Percentiles rank a stretch among this genome's conserved stretches.
phyloP scores from a whole-genome alignment of 1,140 invertebrate genomes.

The Drosophila arawakana region DNA sequence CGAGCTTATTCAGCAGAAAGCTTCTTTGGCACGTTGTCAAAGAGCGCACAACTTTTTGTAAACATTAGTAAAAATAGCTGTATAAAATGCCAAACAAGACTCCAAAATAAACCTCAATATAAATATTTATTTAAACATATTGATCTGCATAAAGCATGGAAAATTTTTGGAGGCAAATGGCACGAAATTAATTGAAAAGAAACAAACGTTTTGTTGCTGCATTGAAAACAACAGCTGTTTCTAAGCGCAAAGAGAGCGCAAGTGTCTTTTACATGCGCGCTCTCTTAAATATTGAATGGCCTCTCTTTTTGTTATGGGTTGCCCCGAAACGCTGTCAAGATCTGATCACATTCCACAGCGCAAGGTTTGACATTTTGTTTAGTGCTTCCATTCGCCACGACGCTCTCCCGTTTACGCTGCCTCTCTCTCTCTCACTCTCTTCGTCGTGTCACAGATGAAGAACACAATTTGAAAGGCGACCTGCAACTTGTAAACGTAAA shows the following conservation, averaged over 20 bases:
- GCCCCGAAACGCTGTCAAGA: conserved; percentile 17
- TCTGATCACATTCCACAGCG: conserved; percentile 39
- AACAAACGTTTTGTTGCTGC: conserved; percentile 7
- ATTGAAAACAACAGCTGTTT: conserved; percentile 46
- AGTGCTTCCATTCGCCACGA: background rate
- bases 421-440: background rate
- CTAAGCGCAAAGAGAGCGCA: conserved; percentile 4
- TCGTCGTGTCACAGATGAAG: conserved; percentile 23
- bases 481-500: conserved; percentile 49
- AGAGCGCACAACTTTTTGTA: conserved; percentile 20
- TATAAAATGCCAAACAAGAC: background rate
- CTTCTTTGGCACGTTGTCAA: conserved; percentile 38
- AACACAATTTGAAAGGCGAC: conserved; percentile 35
- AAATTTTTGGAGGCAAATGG: background rate
- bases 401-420: background rate
- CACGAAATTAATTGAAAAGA: background rate
- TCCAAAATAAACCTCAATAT: background rate
- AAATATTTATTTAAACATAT: conserved; percentile 3
- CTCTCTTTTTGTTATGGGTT: background rate
- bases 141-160: background rate
- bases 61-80: conserved; percentile 13
- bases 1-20: conserved; percentile 51
- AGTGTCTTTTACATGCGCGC: conserved; percentile 1
- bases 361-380: conserved; percentile 47
- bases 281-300: conserved; percentile 12